A percentile compares a stretch with the other conserved stretches of the same genome.
phyloP scores from a whole-genome alignment of 2,888 invertebrate species.

The Oscheius sp. region DNA sequence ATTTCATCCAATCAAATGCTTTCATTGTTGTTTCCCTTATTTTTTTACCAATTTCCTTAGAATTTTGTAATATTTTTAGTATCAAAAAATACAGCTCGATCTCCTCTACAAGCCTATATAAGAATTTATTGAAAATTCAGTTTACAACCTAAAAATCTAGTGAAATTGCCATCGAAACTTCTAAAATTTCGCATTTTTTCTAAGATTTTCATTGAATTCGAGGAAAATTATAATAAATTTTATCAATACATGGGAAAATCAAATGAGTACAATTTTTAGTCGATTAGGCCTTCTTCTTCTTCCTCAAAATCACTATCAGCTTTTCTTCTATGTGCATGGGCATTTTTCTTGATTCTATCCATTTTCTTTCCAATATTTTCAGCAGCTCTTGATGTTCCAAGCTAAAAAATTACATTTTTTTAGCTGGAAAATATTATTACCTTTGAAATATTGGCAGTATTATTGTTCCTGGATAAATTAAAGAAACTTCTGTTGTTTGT shows the following conservation, averaged over 20 bases:
- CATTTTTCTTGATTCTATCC: conserved; percentile 12
- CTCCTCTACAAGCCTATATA: too few relatives aligned
- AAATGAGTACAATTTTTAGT: neutral
- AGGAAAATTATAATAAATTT: too few relatives aligned
- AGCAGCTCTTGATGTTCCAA: neutral
- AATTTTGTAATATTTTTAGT: too few relatives aligned
- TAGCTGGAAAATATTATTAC: neutral
- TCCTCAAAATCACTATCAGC: neutral
- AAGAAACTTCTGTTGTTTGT: conserved; percentile 1
- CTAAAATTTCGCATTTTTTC: too few relatives aligned
- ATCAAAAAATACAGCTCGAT: too few relatives aligned
- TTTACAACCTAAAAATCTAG: too few relatives aligned
- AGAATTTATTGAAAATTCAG: too few relatives aligned
- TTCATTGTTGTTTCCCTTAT: too few relatives aligned
- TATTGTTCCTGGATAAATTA: neutral
- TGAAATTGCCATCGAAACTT: too few relatives aligned
- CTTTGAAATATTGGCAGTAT: neutral
- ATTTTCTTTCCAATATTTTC: conserved; percentile 4
- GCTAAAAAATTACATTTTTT: neutral
- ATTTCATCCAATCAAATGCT: too few relatives aligned
- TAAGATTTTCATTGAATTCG: too few relatives aligned
- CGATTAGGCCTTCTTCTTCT: neutral
- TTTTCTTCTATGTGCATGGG: neutral
- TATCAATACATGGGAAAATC: neutral
- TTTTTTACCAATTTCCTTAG: too few relatives aligned